Conservation (phyloP, 2,888 invertebrate species). For the Cryptosula pallasiana region DNA sequence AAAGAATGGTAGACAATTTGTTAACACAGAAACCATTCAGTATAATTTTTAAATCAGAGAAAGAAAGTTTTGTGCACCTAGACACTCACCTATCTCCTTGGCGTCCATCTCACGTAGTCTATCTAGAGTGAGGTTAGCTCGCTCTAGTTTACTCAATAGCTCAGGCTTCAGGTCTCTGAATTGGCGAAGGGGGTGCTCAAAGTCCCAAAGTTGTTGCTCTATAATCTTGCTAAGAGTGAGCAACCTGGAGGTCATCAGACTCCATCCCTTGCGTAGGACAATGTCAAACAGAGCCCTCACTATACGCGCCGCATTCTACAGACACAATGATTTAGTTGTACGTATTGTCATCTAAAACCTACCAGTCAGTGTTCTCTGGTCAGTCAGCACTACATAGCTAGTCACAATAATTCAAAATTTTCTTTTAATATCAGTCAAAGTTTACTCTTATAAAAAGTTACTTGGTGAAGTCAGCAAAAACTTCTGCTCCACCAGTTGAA, state of each 20-base stretch:
- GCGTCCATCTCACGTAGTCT: slow-evolving; percentile 79
- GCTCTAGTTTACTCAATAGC: slow-evolving; percentile 75
- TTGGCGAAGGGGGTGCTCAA: slow-evolving; percentile 78
- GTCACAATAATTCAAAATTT: too few relatives aligned
- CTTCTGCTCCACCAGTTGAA: too few relatives aligned
- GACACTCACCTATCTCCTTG: slow-evolving; percentile 70
- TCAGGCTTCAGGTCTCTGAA: slow-evolving; percentile 63
- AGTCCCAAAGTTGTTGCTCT: slow-evolving; percentile 84
- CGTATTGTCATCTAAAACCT: too few relatives aligned
- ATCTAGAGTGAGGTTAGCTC: slow-evolving; percentile 67
- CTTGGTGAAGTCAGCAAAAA: too few relatives aligned
- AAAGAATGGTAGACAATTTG: slow-evolving; percentile 7
- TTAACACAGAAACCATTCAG: background rate
- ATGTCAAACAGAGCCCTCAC: slow-evolving; percentile 90
- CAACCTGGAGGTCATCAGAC: slow-evolving; percentile 78
- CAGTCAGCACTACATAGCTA: too few relatives aligned
- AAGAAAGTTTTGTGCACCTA: too few relatives aligned
- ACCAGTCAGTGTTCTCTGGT: too few relatives aligned
- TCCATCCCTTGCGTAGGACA: slow-evolving; percentile 80
- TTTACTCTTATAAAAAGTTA: too few relatives aligned
- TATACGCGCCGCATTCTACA: slow-evolving; percentile 84
- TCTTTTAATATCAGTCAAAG: too few relatives aligned
- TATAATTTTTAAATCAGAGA: background rate
- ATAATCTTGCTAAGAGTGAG: slow-evolving; percentile 86
- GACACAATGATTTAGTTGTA: background rate